Conservation (phyloP, 2,888 invertebrate species). For the Hirtodrosophila confusa region DNA sequence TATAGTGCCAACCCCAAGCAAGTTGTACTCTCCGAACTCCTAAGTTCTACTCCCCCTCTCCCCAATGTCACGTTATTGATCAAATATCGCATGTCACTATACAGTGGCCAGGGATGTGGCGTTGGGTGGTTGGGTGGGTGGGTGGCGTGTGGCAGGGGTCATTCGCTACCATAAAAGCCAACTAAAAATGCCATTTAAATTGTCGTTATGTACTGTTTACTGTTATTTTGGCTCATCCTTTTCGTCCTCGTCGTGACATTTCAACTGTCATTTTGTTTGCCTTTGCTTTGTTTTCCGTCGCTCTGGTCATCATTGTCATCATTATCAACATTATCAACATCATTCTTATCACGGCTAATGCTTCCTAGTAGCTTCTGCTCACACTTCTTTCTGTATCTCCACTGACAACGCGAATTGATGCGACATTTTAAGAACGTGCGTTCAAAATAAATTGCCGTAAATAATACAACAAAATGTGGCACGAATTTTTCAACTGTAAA, state of each 20-base stretch:
- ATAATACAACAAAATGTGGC: constrained; percentile 48
- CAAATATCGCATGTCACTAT: constrained; percentile 75
- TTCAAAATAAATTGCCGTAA: constrained; percentile 64
- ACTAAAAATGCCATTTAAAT: constrained; percentile 78
- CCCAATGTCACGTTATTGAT: constrained; percentile 62
- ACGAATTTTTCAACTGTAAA: constrained; percentile 52
- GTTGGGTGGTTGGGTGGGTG: neutral
- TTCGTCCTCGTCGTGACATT: constrained; percentile 8
- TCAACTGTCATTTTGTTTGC: constrained; percentile 38
- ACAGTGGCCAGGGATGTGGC: neutral
- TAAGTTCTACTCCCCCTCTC: constrained; percentile 10
- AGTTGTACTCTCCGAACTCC: constrained; percentile 4
- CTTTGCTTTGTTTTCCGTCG: constrained; percentile 22
- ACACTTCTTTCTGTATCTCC: neutral
- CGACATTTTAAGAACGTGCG: constrained; percentile 52
- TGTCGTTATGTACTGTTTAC: constrained; percentile 74
- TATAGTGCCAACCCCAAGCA: constrained; percentile 41
- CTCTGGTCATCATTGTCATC: constrained; percentile 17
- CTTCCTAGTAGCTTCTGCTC: constrained; percentile 13
- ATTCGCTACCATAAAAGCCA: constrained; percentile 54
- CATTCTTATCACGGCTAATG: constrained; percentile 38
- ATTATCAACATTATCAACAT: constrained; percentile 37
- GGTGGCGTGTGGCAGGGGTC: neutral
- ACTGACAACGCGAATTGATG: constrained; percentile 10
- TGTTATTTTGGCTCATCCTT: constrained; percentile 50